These are phyloP conservation scores for Physeter macrocephalus DNA, from an alignment of 2,113 vertebrate genomes.

Conservation along the genomic window DNA sequence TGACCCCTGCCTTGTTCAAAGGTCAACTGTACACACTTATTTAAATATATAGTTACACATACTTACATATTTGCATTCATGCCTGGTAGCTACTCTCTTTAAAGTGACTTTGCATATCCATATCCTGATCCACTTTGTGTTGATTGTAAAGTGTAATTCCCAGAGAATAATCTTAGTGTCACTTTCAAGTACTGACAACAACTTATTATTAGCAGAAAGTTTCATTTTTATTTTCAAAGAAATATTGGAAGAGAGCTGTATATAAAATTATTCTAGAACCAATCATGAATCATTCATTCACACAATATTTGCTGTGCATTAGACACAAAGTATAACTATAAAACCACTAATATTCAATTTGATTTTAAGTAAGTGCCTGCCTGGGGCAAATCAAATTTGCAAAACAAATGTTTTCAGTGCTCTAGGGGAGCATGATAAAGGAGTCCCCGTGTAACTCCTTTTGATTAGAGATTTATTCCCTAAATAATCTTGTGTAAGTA, in stretches of 20 bases:
- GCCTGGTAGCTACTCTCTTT: neutral
- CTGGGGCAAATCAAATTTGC: neutral
- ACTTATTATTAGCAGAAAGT: neutral
- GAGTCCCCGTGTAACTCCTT: neutral
- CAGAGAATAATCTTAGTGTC: neutral
- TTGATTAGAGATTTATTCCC: neutral
- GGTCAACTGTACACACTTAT: neutral
- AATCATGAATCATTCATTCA: neutral
- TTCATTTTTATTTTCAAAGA: conserved; percentile 7
- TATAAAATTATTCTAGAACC: neutral
- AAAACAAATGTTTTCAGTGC: neutral
- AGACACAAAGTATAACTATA: neutral
- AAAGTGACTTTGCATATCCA: neutral
- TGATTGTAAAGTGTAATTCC: neutral
- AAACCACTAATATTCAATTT: neutral
- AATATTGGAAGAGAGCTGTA: neutral
- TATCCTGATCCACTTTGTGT: neutral
- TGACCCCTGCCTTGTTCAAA: no score
- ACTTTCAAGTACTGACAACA: neutral
- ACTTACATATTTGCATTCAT: neutral
- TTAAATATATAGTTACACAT: neutral
- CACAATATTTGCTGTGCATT: neutral
- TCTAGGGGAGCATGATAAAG: neutral
- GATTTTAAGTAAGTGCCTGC: neutral
- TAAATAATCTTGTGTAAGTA: neutral